Evolutionary conservation across 2,797 vertebrate species (phyloP), one percentile per base, ranked within the genome.

Genomic region (Sebastiscus tertius): DNA sequence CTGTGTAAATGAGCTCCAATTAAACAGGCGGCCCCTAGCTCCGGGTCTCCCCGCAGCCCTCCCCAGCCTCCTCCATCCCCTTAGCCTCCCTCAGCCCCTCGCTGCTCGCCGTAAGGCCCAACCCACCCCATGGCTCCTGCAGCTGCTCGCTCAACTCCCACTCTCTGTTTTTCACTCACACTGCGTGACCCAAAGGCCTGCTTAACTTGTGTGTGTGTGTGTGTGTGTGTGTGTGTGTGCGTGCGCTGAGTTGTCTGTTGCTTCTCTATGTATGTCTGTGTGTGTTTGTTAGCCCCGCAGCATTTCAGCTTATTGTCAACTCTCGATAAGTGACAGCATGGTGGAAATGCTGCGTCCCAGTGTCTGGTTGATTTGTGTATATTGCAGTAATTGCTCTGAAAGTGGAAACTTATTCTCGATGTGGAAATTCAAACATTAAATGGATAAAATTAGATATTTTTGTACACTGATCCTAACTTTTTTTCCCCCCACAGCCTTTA

Each of bases 1-100:
- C 93, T 92, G 92, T 92, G 93, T 94, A 96, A 96, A 96, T 95
- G 95, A 96, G 95, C 94, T 94, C 95, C 95, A 96, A 95, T 96
- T 96, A 96, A 96, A 94, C 87, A 92, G 89, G 92, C 88, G 90
- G 93, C 93, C 93, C 87, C 89, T 93, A 89, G 93, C 91, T 93
- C 89, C 70, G 79, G 88, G 86, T 94, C 92, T 92, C 92, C 92
- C 88, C 79, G 72, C 89, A 87, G 82, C 90, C 85, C 82, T 89
- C 89, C 89, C 84, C 92, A 86, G 78, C 90, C 88, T 83, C 88
- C 81, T 85, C 89, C 88, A 86, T 83, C 82, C 88, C 90, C 83
- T 72, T 78, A 86, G 81, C 88, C 87, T 87, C 85, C 88, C 88
- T 72, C 80, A 82, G 85, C 93, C 92, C 89, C 94, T 93, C 62